These are phyloP conservation scores for Pelecanus crispus DNA, from an alignment of 2,113 vertebrate species.

Conservation along the genomic window DNA sequence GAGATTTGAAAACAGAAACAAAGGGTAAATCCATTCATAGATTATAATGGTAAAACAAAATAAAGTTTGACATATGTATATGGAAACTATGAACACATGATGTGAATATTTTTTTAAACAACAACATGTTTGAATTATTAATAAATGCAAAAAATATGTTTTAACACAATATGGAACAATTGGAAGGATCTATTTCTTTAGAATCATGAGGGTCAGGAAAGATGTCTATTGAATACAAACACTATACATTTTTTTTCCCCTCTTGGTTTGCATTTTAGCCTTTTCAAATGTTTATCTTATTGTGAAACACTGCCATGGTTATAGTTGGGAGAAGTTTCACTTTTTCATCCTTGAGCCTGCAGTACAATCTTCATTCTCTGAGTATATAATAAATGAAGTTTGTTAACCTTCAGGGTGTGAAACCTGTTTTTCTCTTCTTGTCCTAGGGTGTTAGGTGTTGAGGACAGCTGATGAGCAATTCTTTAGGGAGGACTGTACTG, in stretches of 20 bases:
- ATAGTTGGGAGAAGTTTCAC: neutral
- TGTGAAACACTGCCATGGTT: neutral
- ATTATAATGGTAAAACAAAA: constrained; percentile 44
- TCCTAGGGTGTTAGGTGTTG: neutral
- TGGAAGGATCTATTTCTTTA: constrained; percentile 57
- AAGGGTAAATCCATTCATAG: constrained; percentile 46
- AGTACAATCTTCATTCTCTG: neutral
- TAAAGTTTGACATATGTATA: constrained; percentile 45
- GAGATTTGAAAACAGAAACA: constrained; percentile 63
- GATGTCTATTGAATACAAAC: constrained; percentile 8
- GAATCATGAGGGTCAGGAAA: constrained; percentile 21
- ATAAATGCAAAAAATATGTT: constrained; percentile 49
- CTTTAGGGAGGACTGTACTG: neutral
- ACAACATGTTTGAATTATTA: constrained; percentile 56
- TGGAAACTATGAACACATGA: constrained; percentile 29
- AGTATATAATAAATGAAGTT: constrained; percentile 30
- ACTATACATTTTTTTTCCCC: neutral
- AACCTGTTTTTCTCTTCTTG: constrained; percentile 16
- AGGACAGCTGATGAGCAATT: neutral
- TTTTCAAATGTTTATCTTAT: neutral
- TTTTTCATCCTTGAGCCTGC: neutral
- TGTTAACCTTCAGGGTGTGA: constrained; percentile 33
- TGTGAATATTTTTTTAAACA: constrained; percentile 27
- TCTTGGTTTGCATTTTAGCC: constrained; percentile 3
- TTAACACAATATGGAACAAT: constrained; percentile 45